A percentile compares a stretch with the other conserved stretches of the same genome.
Evolutionary conservation across 2,888 invertebrate species (phyloP).

Genomic region (Penaeus monodon): DNA sequence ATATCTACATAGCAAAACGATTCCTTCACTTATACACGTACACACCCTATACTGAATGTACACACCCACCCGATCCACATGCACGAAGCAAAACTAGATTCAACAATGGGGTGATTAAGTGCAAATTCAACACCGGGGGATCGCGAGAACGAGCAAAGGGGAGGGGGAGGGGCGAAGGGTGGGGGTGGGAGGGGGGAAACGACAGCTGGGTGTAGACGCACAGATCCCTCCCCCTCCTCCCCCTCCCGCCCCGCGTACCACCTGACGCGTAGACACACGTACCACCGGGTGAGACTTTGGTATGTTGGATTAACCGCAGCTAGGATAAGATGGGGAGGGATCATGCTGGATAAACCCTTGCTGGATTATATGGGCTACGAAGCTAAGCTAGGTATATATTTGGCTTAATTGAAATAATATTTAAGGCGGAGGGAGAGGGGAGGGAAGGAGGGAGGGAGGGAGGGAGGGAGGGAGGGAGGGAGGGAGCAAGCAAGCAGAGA

Average conservation of each 20-base stretch:
- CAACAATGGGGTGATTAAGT: too few species aligned
- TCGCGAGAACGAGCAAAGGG: background rate
- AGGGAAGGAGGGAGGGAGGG: constrained; percentile 54
- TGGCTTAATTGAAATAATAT: constrained; percentile 9
- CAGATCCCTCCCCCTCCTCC: background rate
- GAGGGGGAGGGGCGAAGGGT: background rate
- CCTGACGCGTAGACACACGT: constrained; percentile 23
- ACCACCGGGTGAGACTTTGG: constrained; percentile 15
- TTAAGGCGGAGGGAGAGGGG: constrained; percentile 19
- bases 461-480: constrained; percentile 40
- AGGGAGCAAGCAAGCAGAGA: too few species aligned
- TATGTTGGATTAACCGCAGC: constrained; percentile 39
- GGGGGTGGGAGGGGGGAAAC: background rate
- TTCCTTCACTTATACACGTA: background rate
- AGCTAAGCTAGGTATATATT: background rate
- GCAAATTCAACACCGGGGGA: background rate
- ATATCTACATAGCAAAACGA: too few species aligned
- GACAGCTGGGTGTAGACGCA: constrained; percentile 10
- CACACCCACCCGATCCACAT: background rate
- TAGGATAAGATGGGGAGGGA: constrained; percentile 7
- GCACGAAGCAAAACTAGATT: background rate
- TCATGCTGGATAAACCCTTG: constrained; percentile 18
- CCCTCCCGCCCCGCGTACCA: constrained; percentile 39
- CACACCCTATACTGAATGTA: background rate
- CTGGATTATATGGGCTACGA: background rate